These are phyloP conservation scores for Picathartes gymnocephalus DNA, from an alignment of 2,113 vertebrate species.

Conservation along the genomic window DNA sequence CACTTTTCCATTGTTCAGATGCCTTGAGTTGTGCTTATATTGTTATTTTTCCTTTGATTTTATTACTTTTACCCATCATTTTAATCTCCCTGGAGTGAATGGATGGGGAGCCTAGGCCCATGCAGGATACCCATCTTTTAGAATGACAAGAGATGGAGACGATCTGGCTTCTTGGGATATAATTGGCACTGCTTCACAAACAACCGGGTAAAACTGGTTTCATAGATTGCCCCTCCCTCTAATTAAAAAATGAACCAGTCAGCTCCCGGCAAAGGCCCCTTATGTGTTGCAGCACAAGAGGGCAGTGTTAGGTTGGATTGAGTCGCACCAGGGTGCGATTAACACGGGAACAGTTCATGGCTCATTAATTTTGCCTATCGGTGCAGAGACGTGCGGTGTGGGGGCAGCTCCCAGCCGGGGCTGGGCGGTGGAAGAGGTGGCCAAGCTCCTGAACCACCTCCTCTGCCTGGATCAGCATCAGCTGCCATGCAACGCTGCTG, in stretches of 20 bases:
- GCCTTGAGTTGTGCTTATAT: neutral
- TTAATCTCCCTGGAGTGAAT: neutral
- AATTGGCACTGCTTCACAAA: neutral
- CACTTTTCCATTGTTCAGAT: neutral
- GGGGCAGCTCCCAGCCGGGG: neutral
- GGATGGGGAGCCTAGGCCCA: neutral
- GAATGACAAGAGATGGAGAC: neutral
- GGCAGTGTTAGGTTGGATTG: conserved; percentile 76
- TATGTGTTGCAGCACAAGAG: conserved; percentile 68
- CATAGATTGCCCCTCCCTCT: neutral
- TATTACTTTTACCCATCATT: neutral
- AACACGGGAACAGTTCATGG: neutral
- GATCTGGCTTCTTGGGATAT: neutral
- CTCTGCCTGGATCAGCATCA: neutral
- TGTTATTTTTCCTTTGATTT: neutral
- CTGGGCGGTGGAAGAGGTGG: neutral
- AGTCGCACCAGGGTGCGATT: conserved; percentile 24
- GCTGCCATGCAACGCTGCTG: neutral
- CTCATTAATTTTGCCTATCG: neutral
- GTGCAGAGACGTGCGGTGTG: neutral
- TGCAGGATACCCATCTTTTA: neutral
- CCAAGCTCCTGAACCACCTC: neutral
- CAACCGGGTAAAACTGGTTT: neutral
- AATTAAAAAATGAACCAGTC: neutral
- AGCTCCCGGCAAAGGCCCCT: conserved; percentile 33